Evolutionary conservation across 2,113 vertebrate genomes (phyloP).

Genomic region (Macheiramphus alcinus): DNA sequence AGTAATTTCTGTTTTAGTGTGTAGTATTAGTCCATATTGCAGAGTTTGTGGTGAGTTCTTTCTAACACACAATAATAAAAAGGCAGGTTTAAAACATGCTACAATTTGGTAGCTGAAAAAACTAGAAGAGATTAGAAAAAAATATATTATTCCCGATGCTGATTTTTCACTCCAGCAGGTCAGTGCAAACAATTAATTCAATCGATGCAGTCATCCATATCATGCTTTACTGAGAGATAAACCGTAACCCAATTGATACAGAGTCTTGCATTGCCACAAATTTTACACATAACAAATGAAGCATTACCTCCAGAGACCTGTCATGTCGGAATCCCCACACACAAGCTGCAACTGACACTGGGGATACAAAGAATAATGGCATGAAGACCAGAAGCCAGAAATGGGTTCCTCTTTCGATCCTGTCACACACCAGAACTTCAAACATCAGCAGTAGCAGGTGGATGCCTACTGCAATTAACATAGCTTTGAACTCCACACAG

Average conservation of each 20-base stretch:
- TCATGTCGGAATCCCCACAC: conserved; percentile 98
- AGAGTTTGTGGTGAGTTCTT: not conserved
- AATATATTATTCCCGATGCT: not conserved
- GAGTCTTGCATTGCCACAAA: not conserved
- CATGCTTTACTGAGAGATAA: not conserved
- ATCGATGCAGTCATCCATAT: not conserved
- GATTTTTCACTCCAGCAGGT: not conserved
- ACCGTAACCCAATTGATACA: rapidly evolving
- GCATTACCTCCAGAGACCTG: conserved; percentile 90
- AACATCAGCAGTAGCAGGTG: conserved; percentile 95
- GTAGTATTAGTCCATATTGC: not conserved
- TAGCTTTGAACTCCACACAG: conserved; percentile 97
- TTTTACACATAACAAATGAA: rapidly evolving
- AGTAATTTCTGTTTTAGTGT: not conserved
- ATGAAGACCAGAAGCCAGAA: conserved; percentile 98
- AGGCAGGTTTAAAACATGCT: not conserved
- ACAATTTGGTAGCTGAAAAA: not conserved
- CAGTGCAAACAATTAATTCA: not conserved
- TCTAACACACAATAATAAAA: not conserved
- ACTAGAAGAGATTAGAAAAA: not conserved
- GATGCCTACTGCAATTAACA: conserved; percentile 97
- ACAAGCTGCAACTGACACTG: conserved; percentile 94
- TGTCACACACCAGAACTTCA: conserved; percentile 95
- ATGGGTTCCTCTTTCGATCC: conserved; percentile 86
- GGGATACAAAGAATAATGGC: conserved; percentile 97